phyloP scores from a whole-genome alignment of 2,113 vertebrate species.

The Cavia aperea region DNA sequence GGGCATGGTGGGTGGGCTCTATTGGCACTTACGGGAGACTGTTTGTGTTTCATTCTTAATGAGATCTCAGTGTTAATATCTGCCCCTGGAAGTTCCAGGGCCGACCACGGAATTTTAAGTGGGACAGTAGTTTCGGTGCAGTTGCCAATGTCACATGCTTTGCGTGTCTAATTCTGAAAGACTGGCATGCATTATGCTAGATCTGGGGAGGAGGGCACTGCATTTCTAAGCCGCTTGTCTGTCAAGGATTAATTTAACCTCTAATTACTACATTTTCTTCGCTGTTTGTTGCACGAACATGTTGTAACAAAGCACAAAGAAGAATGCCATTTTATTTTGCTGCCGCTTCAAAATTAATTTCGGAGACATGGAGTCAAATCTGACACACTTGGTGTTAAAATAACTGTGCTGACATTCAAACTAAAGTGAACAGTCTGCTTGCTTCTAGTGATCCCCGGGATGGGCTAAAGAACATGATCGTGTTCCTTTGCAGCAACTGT shows the following conservation, averaged over 20 bases:
- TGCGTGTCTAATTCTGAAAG: constrained; percentile 72
- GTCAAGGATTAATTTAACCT: constrained; percentile 82
- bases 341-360: constrained; percentile 77
- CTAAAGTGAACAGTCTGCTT: constrained; percentile 73
- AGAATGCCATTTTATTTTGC: constrained; percentile 76
- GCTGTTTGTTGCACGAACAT: constrained; percentile 75
- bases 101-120: constrained; percentile 49
- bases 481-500: constrained; percentile 44
- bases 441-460: constrained; percentile 71
- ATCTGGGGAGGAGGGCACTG: constrained; percentile 73
- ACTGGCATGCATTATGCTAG: constrained; percentile 68
- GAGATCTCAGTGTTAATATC: constrained; percentile 50
- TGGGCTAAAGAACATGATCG: constrained; percentile 66
- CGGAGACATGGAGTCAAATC: constrained; percentile 70
- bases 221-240: constrained; percentile 76
- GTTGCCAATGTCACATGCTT: constrained; percentile 65
- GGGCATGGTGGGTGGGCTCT: background rate
- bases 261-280: constrained; percentile 82
- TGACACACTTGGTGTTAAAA: constrained; percentile 74
- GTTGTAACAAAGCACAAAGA: constrained; percentile 79
- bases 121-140: constrained; percentile 54
- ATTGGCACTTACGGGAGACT: background rate
- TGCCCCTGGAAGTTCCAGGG: constrained; percentile 48
- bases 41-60: constrained; percentile 51
- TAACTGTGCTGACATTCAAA: constrained; percentile 71